Percentiles rank a stretch among this genome's conserved stretches.
phyloP scores from a whole-genome alignment of 2,888 invertebrate species.

The Cyaniris semiargus region DNA sequence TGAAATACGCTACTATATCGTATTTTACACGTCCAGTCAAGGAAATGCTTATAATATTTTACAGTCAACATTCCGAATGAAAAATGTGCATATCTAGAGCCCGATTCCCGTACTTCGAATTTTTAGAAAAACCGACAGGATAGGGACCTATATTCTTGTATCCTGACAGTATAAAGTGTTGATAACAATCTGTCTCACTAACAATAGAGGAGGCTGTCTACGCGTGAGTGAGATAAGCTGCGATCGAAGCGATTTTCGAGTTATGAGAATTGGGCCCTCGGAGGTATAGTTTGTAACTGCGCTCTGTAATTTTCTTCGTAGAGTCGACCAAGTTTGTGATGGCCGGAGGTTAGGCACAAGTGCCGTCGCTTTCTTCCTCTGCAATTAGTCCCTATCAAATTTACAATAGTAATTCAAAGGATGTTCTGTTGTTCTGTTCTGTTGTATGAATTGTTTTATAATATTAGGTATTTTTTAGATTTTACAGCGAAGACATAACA shows the following conservation, averaged over 20 bases:
- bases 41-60: slow-evolving; percentile 5
- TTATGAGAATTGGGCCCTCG: background rate
- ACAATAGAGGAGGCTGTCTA: too few relatives aligned
- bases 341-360: slow-evolving; percentile 12
- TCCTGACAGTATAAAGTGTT: too few relatives aligned
- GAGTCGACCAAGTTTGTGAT: slow-evolving; percentile 6
- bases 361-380: background rate
- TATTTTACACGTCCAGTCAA: background rate
- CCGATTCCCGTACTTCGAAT: background rate
- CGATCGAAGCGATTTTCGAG: background rate
- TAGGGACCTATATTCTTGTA: too few relatives aligned
- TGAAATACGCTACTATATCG: too few relatives aligned
- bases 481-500: too few relatives aligned
- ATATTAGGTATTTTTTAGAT: too few relatives aligned
- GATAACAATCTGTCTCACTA: too few relatives aligned
- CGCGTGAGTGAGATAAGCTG: background rate
- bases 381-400: slow-evolving; percentile 1
- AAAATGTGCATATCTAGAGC: background rate
- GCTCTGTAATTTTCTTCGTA: slow-evolving; percentile 5
- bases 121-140: background rate
- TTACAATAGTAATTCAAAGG: background rate
- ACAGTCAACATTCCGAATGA: background rate
- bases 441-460: background rate
- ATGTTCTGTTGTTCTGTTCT: background rate
- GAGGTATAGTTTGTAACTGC: background rate